Conservation (phyloP, 2,888 invertebrate species). For the Ischnus inquisitorius region DNA sequence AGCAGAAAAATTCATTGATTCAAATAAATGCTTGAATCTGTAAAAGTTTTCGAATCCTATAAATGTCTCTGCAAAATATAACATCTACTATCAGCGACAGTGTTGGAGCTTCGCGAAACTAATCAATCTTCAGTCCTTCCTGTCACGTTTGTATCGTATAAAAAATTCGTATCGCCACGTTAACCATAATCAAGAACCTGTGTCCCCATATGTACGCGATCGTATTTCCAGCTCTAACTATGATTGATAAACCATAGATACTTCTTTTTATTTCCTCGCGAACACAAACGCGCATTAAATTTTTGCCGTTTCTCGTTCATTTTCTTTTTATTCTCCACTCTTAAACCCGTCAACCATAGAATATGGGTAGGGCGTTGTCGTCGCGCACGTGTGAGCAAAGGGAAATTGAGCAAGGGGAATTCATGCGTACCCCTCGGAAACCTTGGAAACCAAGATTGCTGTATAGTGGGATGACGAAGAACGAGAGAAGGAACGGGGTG, state of each 20-base stretch:
- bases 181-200: not conserved
- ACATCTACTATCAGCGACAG: too few relatives aligned
- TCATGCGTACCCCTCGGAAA: constrained; percentile 30
- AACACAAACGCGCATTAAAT: not conserved
- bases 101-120: too few relatives aligned
- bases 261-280: not conserved
- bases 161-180: not conserved
- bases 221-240: not conserved
- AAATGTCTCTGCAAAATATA: too few relatives aligned
- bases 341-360: constrained; percentile 23
- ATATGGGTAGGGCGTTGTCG: constrained; percentile 37
- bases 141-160: too few relatives aligned
- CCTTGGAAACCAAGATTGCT: constrained; percentile 28
- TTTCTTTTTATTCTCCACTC: not conserved
- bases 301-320: constrained; percentile 8
- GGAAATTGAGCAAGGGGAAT: constrained; percentile 56
- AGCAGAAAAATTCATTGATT: too few relatives aligned
- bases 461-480: constrained; percentile 22
- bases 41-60: too few relatives aligned
- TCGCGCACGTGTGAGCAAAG: constrained; percentile 65
- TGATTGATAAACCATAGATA: not conserved
- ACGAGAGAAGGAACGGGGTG: constrained; percentile 9
- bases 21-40: too few relatives aligned
- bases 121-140: too few relatives aligned
- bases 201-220: not conserved